These are phyloP conservation scores for Zele albiditarsus DNA, from an alignment of 2,888 invertebrate genomes.

Conservation along the genomic window DNA sequence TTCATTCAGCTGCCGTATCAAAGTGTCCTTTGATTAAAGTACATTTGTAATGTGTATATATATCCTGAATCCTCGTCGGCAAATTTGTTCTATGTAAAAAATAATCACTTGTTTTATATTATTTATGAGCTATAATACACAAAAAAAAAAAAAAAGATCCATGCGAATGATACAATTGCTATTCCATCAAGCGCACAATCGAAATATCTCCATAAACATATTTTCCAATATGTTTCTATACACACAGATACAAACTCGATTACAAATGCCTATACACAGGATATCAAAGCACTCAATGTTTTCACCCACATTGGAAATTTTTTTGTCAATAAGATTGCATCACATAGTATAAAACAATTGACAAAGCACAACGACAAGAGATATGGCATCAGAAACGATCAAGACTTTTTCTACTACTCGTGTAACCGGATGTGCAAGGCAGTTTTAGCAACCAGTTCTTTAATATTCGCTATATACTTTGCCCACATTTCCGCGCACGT, in stretches of 20 bases:
- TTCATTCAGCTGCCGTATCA: conserved; percentile 39
- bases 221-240: background rate
- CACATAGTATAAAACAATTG: conserved; percentile 18
- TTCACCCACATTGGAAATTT: background rate
- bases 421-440: conserved; percentile 57
- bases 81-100: no score
- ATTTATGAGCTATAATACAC: background rate
- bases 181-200: background rate
- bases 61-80: no score
- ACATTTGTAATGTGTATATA: background rate
- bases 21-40: conserved; percentile 13
- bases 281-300: background rate
- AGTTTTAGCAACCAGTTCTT: conserved; percentile 58
- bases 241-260: background rate
- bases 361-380: background rate
- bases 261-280: background rate
- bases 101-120: no score
- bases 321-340: background rate
- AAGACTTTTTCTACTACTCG: conserved; percentile 2
- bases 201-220: background rate
- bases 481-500: conserved; percentile 58
- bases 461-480: conserved; percentile 43
- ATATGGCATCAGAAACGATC: background rate
- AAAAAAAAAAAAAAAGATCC: background rate
- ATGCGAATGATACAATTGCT: background rate